phyloP scores from a whole-genome alignment of 2,113 vertebrate genomes.

The Notarius lentiginosus region DNA sequence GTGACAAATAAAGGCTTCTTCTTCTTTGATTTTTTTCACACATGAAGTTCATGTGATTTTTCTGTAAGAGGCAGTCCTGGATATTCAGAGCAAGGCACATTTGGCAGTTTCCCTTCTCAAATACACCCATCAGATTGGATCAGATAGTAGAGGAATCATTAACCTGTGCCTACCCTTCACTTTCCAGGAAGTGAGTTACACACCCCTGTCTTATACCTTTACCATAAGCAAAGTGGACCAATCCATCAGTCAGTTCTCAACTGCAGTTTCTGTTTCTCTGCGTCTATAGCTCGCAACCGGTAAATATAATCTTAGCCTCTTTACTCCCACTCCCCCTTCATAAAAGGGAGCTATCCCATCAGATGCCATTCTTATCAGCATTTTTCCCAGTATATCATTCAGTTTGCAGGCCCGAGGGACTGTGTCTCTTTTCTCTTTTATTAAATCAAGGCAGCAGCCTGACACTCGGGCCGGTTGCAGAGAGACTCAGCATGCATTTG shows the following conservation, averaged over 20 bases:
- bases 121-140: neutral
- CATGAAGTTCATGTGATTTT: neutral
- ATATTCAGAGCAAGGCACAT: neutral
- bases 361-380: constrained; percentile 40
- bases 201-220: neutral
- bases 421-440: constrained; percentile 42
- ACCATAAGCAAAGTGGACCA: constrained; percentile 1
- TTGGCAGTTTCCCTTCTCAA: neutral
- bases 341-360: constrained; percentile 32
- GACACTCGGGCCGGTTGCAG: constrained; percentile 37
- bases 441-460: constrained; percentile 44
- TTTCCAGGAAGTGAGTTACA: neutral
- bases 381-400: constrained; percentile 34
- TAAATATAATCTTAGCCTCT: constrained; percentile 33
- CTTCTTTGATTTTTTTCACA: too few relatives aligned
- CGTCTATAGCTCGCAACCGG: constrained; percentile 17
- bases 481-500: constrained; percentile 24
- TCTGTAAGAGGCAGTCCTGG: neutral
- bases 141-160: neutral
- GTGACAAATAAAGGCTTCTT: too few relatives aligned
- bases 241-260: constrained; percentile 31
- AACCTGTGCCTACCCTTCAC: neutral
- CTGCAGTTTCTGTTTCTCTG: constrained; percentile 19
- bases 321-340: constrained; percentile 18
- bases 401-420: constrained; percentile 9